Evolutionary conservation across 2,113 vertebrate genomes (phyloP).

Genomic region (Baryphthengus martii): DNA sequence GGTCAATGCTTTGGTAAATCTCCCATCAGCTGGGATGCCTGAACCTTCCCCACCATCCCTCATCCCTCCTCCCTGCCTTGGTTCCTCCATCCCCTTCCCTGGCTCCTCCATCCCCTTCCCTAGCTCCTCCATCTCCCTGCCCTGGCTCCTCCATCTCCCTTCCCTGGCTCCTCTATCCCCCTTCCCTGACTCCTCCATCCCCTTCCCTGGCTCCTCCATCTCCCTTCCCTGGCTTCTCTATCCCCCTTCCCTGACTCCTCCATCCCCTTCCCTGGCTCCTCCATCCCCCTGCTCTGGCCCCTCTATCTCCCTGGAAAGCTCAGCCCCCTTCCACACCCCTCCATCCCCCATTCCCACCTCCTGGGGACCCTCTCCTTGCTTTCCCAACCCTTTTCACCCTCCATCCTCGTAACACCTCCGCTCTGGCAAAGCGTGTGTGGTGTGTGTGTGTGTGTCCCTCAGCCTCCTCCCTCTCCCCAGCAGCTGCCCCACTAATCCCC

Average conservation of each 20-base stretch:
- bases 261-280: neutral
- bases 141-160: neutral
- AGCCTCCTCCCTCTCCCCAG: neutral
- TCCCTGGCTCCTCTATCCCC: neutral
- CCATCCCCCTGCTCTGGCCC: neutral
- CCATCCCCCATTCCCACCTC: neutral
- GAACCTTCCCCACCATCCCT: neutral
- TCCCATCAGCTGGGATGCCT: neutral
- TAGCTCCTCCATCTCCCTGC: neutral
- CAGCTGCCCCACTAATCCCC: neutral
- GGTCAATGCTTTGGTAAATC: neutral
- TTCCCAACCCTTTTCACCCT: neutral
- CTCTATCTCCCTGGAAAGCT: too few relatives aligned
- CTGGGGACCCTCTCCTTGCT: too few relatives aligned
- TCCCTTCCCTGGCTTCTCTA: neutral
- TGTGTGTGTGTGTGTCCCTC: too few relatives aligned
- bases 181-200: neutral
- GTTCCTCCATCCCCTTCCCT: neutral
- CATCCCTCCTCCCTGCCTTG: accelerated
- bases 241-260: too few relatives aligned
- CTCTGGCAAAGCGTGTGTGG: too few relatives aligned
- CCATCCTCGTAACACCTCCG: neutral
- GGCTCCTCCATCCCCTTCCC: neutral
- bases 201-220: neutral
- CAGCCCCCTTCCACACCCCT: neutral